Conservation (phyloP, 2,888 invertebrate genomes). For the Drosophila dives region DNA sequence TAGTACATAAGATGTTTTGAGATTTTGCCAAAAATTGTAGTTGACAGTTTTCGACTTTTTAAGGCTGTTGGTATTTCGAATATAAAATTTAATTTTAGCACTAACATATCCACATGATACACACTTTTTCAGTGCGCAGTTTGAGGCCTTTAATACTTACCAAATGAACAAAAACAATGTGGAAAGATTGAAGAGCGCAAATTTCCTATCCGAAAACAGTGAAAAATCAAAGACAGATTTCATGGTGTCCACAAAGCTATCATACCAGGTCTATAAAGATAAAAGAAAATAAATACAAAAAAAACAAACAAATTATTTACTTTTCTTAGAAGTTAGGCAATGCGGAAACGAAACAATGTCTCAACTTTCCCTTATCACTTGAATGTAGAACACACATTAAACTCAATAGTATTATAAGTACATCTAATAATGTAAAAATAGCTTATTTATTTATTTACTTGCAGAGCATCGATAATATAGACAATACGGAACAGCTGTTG, state of each 20-base stretch:
- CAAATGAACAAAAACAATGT: constrained; percentile 96
- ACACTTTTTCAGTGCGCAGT: constrained; percentile 37
- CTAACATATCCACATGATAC: constrained; percentile 12
- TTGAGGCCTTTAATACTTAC: constrained; percentile 88
- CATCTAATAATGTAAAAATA: not conserved
- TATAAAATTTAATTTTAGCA: constrained; percentile 19
- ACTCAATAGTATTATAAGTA: not conserved
- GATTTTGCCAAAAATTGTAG: constrained; percentile 50
- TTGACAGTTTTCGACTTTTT: constrained; percentile 41
- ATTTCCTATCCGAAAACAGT: constrained; percentile 91
- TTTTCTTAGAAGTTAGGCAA: constrained; percentile 19
- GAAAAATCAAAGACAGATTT: constrained; percentile 92
- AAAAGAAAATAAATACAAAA: constrained; percentile 2
- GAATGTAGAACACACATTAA: constrained; percentile 7
- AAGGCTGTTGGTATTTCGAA: constrained; percentile 17
- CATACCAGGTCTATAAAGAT: constrained; percentile 89
- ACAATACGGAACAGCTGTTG: constrained; percentile 40
- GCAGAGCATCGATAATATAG: constrained; percentile 40
- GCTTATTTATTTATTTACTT: constrained; percentile 20
- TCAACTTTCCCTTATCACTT: constrained; percentile 54
- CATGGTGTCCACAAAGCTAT: constrained; percentile 88
- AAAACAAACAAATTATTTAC: constrained; percentile 6
- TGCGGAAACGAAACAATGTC: constrained; percentile 48
- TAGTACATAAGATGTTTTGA: constrained; percentile 41
- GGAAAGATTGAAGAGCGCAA: constrained; percentile 92